These are phyloP conservation scores for Megaustenia siamemsis DNA, from an alignment of 2,888 invertebrate species.

Conservation along the genomic window DNA sequence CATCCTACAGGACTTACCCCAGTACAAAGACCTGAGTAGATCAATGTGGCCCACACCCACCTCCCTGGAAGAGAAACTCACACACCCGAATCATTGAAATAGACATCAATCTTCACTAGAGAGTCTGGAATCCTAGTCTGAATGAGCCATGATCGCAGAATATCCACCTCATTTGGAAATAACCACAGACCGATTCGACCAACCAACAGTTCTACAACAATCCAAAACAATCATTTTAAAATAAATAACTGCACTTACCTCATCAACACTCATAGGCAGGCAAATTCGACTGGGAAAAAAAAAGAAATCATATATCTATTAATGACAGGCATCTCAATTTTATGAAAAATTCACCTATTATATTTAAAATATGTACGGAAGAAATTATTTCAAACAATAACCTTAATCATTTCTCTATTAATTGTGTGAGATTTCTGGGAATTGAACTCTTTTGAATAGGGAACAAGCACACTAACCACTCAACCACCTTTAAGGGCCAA, in stretches of 20 bases:
- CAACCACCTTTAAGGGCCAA: too few species aligned
- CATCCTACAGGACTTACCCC: too few species aligned
- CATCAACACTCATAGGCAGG: conserved; percentile 96
- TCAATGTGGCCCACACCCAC: too few species aligned
- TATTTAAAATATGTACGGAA: not conserved
- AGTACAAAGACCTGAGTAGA: too few species aligned
- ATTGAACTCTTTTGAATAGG: not conserved
- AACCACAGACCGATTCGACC: too few species aligned
- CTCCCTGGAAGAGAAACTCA: too few species aligned
- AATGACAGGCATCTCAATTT: not conserved
- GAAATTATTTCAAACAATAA: not conserved
- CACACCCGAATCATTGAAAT: too few species aligned
- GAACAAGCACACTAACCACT: not conserved
- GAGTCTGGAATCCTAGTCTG: too few species aligned
- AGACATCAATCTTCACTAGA: too few species aligned
- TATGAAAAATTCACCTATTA: not conserved
- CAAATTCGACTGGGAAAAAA: conserved; percentile 92
- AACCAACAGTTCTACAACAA: not conserved
- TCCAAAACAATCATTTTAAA: not conserved
- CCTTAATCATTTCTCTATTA: not conserved
- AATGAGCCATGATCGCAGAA: too few species aligned
- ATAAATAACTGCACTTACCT: conserved; percentile 86
- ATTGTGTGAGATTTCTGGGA: not conserved
- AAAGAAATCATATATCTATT: conserved; percentile 39
- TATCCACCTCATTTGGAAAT: too few species aligned